Evolutionary conservation across 2,888 invertebrate genomes (phyloP).

Genomic region (Colostygia pectinataria): DNA sequence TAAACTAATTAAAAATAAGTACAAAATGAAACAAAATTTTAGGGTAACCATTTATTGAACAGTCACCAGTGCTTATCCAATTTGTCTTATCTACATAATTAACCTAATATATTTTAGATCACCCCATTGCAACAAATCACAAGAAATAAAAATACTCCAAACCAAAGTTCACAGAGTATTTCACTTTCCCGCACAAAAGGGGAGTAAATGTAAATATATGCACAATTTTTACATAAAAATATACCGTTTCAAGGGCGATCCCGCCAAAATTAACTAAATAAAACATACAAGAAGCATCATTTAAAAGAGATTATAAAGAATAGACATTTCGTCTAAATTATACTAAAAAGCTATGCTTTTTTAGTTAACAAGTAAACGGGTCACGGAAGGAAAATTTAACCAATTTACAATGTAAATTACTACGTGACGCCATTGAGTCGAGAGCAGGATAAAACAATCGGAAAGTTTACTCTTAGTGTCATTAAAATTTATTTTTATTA

Average conservation of each 20-base stretch:
- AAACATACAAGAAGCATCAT: slow-evolving; percentile 40
- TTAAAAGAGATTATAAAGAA: slow-evolving; percentile 45
- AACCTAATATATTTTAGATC: slow-evolving; percentile 39
- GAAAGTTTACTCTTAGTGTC: not conserved
- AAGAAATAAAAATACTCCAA: slow-evolving; percentile 30
- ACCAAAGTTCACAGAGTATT: slow-evolving; percentile 24
- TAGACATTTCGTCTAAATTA: slow-evolving; percentile 40
- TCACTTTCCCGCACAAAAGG: slow-evolving; percentile 20
- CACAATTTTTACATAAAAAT: slow-evolving; percentile 45
- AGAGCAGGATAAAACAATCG: not conserved
- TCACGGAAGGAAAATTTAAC: not conserved
- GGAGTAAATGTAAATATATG: slow-evolving; percentile 27
- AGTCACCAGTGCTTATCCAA: slow-evolving; percentile 48
- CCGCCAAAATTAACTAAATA: slow-evolving; percentile 38
- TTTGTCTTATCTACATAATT: slow-evolving; percentile 47
- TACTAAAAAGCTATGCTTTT: slow-evolving; percentile 42
- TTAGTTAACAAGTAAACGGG: slow-evolving; percentile 11
- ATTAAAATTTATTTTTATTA: no score
- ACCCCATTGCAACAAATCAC: slow-evolving; percentile 29
- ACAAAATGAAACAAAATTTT: slow-evolving; percentile 26
- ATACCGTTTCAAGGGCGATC: slow-evolving; percentile 31
- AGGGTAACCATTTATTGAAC: slow-evolving; percentile 34
- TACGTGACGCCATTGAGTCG: not conserved
- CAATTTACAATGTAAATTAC: not conserved
- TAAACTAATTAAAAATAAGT: no score